Conservation (phyloP, 1,140 invertebrate genomes). For the Hycleus cichorii region DNA sequence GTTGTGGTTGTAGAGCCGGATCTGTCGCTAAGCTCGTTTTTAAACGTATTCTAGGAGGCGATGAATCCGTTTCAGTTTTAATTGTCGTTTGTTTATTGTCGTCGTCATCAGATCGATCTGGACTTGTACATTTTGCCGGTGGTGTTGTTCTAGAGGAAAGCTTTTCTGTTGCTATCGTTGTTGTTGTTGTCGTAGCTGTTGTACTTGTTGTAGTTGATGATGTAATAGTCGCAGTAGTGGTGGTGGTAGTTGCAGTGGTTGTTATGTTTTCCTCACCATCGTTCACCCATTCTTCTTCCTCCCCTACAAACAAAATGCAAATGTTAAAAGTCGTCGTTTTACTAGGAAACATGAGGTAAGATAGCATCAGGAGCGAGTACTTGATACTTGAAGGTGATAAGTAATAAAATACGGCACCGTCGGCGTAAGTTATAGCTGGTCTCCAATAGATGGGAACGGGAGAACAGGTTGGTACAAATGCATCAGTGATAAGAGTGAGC, state of each 20-base stretch:
- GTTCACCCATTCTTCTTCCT: constrained; percentile 54
- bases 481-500: constrained; percentile 34
- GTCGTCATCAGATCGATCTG: constrained; percentile 32
- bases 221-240: constrained; percentile 31
- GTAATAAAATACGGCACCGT: constrained; percentile 29
- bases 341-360: constrained; percentile 23
- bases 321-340: constrained; percentile 15
- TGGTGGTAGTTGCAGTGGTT: constrained; percentile 35
- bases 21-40: constrained; percentile 73
- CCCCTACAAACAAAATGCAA: constrained; percentile 38
- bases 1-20: constrained; percentile 56
- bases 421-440: constrained; percentile 20
- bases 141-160: constrained; percentile 18
- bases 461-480: constrained; percentile 38
- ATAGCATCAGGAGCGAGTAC: constrained; percentile 24
- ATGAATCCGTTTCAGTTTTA: constrained; percentile 40
- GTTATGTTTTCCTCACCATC: constrained; percentile 47
- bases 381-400: constrained; percentile 29
- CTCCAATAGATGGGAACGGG: constrained; percentile 20
- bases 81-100: constrained; percentile 19
- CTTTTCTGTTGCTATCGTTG: constrained; percentile 19
- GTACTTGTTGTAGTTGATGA: constrained; percentile 37
- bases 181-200: constrained; percentile 42
- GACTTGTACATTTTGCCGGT: constrained; percentile 39
- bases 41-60: constrained; percentile 61